Percentiles rank a stretch among this genome's conserved stretches.
Conservation (phyloP, 2,113 vertebrate species). For the Chelonoidis abingdonii region DNA sequence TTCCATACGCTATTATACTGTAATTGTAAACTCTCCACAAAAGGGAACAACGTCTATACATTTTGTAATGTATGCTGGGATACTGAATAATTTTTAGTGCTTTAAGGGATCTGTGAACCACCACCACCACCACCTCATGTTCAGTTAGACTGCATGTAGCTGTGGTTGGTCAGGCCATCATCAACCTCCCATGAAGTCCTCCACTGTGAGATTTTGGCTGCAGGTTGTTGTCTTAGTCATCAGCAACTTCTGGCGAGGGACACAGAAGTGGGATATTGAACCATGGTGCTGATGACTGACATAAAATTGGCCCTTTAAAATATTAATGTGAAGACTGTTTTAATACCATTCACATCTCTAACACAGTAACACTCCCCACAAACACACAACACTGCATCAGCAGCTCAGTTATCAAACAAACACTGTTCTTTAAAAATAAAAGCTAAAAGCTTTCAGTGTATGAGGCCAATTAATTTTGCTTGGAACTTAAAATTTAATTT, state of each 20-base stretch:
- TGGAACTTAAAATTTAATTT: not conserved
- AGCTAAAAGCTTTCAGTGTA: not conserved
- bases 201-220: not conserved
- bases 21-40: not conserved
- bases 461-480: not conserved
- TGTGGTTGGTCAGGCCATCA: not conserved
- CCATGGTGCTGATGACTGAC: not conserved
- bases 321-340: not conserved
- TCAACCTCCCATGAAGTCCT: not conserved
- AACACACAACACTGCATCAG: not conserved
- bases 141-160: not conserved
- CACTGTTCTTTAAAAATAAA: not conserved
- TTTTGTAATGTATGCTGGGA: not conserved
- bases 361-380: not conserved
- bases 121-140: not conserved
- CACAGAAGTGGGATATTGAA: not conserved
- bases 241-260: not conserved
- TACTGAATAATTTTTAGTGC: not conserved
- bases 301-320: not conserved
- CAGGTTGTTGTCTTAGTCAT: not conserved
- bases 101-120: not conserved
- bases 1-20: not conserved
- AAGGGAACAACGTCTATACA: not conserved
- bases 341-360: not conserved
- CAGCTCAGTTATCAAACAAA: not conserved